These are phyloP conservation scores for Lasioglossum figueresi DNA, from an alignment of 2,888 invertebrate genomes.

Conservation along the genomic window DNA sequence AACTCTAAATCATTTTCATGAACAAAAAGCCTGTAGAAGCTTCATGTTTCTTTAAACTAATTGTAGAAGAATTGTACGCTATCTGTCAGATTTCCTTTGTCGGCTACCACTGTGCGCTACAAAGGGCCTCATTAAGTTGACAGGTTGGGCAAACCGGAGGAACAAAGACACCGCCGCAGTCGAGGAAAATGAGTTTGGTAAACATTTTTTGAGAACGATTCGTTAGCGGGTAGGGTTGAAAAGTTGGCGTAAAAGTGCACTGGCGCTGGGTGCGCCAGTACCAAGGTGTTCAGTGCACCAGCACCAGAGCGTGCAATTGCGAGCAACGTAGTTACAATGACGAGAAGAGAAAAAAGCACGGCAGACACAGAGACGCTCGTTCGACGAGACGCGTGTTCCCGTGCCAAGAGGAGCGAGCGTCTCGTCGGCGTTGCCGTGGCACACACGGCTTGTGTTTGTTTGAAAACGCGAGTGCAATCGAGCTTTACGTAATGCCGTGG, in stretches of 20 bases:
- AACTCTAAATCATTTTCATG: too few species aligned
- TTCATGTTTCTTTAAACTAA: background rate
- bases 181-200: background rate
- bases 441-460: conserved; percentile 30
- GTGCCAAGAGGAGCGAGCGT: conserved; percentile 14
- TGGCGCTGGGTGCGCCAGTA: conserved; percentile 18
- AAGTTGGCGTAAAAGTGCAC: background rate
- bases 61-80: background rate
- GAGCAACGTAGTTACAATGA: conserved; percentile 38
- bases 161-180: background rate
- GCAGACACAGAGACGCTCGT: background rate
- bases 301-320: conserved; percentile 48
- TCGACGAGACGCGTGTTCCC: conserved; percentile 2
- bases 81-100: background rate
- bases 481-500: conserved; percentile 49
- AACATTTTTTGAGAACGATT: background rate
- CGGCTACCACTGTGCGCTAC: background rate
- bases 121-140: background rate
- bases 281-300: conserved; percentile 40
- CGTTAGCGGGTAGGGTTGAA: background rate
- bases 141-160: background rate
- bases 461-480: conserved; percentile 53
- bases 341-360: conserved; percentile 1
- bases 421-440: conserved; percentile 23
- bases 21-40: too few species aligned